Percentiles rank a stretch among this genome's conserved stretches.
These are phyloP conservation scores for Elachura formosa DNA, from an alignment of 2,113 vertebrate genomes.

Conservation along the genomic window DNA sequence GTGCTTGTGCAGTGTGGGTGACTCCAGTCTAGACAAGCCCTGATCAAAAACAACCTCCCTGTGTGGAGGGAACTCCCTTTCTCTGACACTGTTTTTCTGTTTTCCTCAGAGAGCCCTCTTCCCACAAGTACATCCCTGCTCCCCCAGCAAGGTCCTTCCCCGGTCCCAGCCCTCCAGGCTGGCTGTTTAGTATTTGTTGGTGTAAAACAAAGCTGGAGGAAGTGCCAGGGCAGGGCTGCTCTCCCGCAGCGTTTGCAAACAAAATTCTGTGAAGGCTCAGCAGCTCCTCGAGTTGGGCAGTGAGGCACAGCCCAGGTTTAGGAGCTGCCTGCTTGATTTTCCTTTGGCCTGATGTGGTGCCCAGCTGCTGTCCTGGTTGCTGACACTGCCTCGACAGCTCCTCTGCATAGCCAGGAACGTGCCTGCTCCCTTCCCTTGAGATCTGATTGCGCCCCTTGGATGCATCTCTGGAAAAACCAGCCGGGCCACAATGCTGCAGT, in stretches of 20 bases:
- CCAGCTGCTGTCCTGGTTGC: neutral
- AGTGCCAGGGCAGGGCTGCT: neutral
- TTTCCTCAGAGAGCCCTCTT: neutral
- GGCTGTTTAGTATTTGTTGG: neutral
- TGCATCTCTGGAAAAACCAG: slow-evolving; percentile 62
- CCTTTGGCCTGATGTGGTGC: neutral
- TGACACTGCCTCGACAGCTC: neutral
- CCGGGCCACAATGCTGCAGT: slow-evolving; percentile 38
- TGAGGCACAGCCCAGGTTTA: neutral
- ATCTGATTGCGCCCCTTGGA: slow-evolving; percentile 37
- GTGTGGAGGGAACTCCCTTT: neutral
- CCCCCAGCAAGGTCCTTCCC: neutral
- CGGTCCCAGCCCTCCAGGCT: neutral
- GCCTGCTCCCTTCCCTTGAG: slow-evolving; percentile 42
- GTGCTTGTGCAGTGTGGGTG: neutral
- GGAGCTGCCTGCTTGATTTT: neutral
- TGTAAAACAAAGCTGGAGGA: neutral
- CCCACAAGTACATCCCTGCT: neutral
- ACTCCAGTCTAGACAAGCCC: slow-evolving; percentile 47
- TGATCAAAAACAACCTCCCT: neutral
- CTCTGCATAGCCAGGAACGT: neutral
- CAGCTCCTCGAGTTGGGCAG: neutral
- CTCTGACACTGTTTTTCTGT: neutral
- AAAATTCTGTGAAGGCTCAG: neutral
- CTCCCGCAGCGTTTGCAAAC: neutral